Evolutionary conservation across 2,888 invertebrate genomes (phyloP).

Genomic region (Diaperis boleti): DNA sequence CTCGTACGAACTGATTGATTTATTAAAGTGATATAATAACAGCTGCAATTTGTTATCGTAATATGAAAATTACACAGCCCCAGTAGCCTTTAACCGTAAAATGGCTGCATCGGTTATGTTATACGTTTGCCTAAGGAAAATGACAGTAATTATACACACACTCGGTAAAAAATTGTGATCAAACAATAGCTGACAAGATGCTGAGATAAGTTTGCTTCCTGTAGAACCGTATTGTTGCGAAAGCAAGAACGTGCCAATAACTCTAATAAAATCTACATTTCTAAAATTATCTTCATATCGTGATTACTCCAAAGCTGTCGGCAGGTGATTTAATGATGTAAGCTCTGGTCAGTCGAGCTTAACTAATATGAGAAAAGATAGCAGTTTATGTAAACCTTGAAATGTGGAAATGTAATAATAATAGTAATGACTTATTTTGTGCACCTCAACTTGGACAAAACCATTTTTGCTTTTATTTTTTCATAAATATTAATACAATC

Average conservation of each 20-base stretch:
- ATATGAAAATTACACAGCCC: conserved; percentile 25
- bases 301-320: conserved; percentile 1
- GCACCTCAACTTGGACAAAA: no score
- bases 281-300: conserved; percentile 7
- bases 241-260: conserved; percentile 4
- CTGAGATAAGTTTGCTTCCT: conserved; percentile 5
- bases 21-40: conserved; percentile 27
- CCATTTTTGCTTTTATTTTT: no score
- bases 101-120: background rate
- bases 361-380: conserved; percentile 30
- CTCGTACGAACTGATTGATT: conserved; percentile 22
- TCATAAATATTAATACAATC: no score
- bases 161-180: conserved; percentile 5
- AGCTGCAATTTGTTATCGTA: conserved; percentile 29
- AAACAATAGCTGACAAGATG: background rate
- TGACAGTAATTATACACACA: conserved; percentile 8
- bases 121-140: conserved; percentile 1
- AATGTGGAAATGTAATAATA: no score
- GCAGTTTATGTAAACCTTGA: no score
- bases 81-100: conserved; percentile 12
- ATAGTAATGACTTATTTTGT: no score
- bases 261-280: conserved; percentile 5
- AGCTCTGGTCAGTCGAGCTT: conserved; percentile 21
- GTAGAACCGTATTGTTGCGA: conserved; percentile 3
- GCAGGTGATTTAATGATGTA: conserved; percentile 17